A percentile compares a stretch with the other conserved stretches of the same genome.
Evolutionary conservation across 2,797 vertebrate species (phyloP).

Genomic region (Pseudochirops cupreus): DNA sequence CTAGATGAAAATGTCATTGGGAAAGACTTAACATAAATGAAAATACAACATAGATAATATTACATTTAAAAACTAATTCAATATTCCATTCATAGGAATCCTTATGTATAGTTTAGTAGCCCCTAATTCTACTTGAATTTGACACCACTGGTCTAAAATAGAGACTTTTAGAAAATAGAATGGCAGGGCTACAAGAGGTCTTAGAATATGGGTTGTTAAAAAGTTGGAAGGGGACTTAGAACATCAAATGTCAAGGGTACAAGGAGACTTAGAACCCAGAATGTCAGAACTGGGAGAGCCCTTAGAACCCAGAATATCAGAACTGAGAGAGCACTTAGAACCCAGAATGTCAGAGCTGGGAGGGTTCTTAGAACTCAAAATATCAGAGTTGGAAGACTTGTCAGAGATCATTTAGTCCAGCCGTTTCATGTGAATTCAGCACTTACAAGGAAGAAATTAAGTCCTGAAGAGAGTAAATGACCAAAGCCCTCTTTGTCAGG

Average conservation of each 20-base stretch:
- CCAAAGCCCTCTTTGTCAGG: not conserved
- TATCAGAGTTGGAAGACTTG: too few relatives aligned
- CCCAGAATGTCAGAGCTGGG: too few relatives aligned
- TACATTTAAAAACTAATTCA: not conserved
- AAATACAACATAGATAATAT: not conserved
- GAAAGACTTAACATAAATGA: not conserved
- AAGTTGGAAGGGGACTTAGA: not conserved
- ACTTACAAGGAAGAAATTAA: not conserved
- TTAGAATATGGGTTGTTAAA: not conserved
- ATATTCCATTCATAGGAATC: not conserved
- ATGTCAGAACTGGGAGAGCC: too few relatives aligned
- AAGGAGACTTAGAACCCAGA: not conserved
- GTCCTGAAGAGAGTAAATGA: constrained; percentile 5
- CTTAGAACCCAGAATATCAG: too few relatives aligned
- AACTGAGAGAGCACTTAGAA: too few relatives aligned
- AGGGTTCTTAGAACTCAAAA: too few relatives aligned
- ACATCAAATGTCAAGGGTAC: not conserved
- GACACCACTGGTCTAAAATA: not conserved
- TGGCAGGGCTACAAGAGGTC: not conserved
- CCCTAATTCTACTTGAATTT: not conserved
- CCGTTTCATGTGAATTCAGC: not conserved
- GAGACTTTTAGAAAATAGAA: not conserved
- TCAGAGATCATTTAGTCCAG: not conserved
- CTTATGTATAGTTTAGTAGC: not conserved
- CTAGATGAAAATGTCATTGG: not conserved